Evolutionary conservation across 1,140 invertebrate genomes (phyloP).

Genomic region (Orussus abietinus): DNA sequence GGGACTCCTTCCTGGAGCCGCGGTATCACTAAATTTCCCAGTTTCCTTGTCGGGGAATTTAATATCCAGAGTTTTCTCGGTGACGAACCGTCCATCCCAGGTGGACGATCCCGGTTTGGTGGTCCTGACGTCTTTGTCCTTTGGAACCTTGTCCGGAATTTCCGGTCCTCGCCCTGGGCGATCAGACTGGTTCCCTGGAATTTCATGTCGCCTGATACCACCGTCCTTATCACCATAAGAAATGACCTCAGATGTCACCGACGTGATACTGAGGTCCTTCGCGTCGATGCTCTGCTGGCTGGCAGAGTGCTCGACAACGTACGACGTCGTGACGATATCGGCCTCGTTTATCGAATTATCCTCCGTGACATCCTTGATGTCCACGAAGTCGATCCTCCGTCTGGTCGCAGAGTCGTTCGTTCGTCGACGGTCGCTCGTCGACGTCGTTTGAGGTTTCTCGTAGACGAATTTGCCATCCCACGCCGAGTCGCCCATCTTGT

Average conservation of each 20-base stretch:
- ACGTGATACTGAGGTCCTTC: constrained; percentile 20
- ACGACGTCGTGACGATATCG: constrained; percentile 32
- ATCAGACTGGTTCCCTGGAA: too few relatives aligned
- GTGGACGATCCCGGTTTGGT: constrained; percentile 23
- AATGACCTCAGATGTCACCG: constrained; percentile 5
- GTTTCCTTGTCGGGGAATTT: background rate
- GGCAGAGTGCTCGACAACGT: constrained; percentile 39
- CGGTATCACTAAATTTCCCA: background rate
- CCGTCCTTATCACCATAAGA: too few relatives aligned
- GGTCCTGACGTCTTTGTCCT: constrained; percentile 14
- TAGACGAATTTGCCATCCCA: constrained; percentile 22
- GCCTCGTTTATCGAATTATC: constrained; percentile 44
- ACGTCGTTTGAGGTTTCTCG: background rate
- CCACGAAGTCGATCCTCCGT: constrained; percentile 12
- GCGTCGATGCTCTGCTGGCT: constrained; percentile 29
- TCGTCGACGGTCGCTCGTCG: constrained; percentile 3
- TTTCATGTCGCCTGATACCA: too few relatives aligned
- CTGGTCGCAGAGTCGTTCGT: background rate
- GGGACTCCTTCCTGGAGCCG: too few relatives aligned
- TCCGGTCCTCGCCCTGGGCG: constrained; percentile 14
- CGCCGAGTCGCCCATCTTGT: constrained; percentile 24
- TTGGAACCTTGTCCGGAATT: constrained; percentile 17
- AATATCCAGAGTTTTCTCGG: constrained; percentile 21
- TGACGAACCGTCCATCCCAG: constrained; percentile 27
- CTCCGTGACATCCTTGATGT: constrained; percentile 39